A percentile compares a stretch with the other conserved stretches of the same genome.
These are phyloP conservation scores for Seriola dumerili DNA, from an alignment of 2,113 vertebrate species.

Conservation along the genomic window DNA sequence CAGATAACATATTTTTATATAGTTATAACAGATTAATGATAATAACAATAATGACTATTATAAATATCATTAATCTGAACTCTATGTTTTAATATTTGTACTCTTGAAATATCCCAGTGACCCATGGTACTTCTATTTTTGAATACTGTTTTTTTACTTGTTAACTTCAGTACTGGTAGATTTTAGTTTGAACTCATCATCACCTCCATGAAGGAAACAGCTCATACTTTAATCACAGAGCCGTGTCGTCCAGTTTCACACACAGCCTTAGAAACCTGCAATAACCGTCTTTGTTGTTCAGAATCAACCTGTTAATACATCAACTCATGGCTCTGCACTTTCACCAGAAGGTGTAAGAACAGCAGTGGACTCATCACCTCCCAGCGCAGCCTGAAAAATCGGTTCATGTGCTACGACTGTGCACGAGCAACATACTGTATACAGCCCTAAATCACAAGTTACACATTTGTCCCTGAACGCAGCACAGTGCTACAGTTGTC, in stretches of 20 bases:
- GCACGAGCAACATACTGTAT: too few species aligned
- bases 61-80: slow-evolving; percentile 10
- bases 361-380: too few species aligned
- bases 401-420: too few species aligned
- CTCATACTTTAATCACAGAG: slow-evolving; percentile 15
- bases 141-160: not conserved
- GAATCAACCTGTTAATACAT: too few species aligned
- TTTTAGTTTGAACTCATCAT: slow-evolving; percentile 1
- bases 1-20: slow-evolving; percentile 5
- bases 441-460: too few species aligned
- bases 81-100: not conserved
- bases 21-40: not conserved
- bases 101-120: not conserved
- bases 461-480: too few species aligned
- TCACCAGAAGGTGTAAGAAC: too few species aligned
- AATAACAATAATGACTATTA: not conserved
- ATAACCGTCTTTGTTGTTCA: not conserved
- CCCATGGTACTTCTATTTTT: not conserved
- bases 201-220: slow-evolving; percentile 1
- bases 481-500: too few species aligned
- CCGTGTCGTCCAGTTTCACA: not conserved
- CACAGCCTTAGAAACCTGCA: not conserved
- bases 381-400: too few species aligned
- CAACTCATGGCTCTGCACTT: too few species aligned
- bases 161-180: not conserved